Evolutionary conservation across 2,888 invertebrate genomes (phyloP).

Genomic region (Conistra vaccinii): DNA sequence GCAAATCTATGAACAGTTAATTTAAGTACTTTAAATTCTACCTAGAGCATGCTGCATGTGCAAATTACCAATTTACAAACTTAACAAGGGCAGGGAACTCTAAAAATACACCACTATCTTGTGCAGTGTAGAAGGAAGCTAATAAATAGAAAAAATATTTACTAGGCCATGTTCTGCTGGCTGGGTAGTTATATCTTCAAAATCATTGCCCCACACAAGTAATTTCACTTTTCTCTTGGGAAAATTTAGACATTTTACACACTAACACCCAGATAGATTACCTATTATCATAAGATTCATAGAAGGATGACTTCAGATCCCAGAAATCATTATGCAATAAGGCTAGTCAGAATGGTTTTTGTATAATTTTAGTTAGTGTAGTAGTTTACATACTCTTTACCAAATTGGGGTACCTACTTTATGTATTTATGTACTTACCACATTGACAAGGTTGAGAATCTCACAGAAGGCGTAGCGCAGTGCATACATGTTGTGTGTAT

Average conservation of each 20-base stretch:
- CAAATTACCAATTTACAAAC: slow-evolving; percentile 1
- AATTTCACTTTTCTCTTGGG: not conserved
- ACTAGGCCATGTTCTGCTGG: not conserved
- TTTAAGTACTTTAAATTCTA: not conserved
- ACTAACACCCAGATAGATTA: not conserved
- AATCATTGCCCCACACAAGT: not conserved
- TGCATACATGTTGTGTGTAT: slow-evolving; percentile 92
- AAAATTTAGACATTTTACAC: not conserved
- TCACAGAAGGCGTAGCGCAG: slow-evolving; percentile 93
- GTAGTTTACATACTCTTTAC: not conserved
- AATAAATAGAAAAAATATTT: not conserved
- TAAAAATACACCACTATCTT: not conserved
- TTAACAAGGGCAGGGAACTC: not conserved
- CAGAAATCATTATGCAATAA: not conserved
- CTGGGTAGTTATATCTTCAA: not conserved
- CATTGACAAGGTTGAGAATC: slow-evolving; percentile 93
- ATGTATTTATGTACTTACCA: slow-evolving; percentile 87
- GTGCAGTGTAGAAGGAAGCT: not conserved
- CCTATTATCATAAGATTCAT: not conserved
- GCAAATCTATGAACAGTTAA: not conserved
- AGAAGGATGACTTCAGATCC: not conserved
- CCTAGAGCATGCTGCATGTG: slow-evolving; percentile 8
- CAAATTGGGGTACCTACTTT: not conserved
- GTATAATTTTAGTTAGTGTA: not conserved
- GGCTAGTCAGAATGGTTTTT: not conserved